A percentile compares a stretch with the other conserved stretches of the same genome.
Conservation (phyloP, 2,888 invertebrate genomes). For the Spisula subtruncata region DNA sequence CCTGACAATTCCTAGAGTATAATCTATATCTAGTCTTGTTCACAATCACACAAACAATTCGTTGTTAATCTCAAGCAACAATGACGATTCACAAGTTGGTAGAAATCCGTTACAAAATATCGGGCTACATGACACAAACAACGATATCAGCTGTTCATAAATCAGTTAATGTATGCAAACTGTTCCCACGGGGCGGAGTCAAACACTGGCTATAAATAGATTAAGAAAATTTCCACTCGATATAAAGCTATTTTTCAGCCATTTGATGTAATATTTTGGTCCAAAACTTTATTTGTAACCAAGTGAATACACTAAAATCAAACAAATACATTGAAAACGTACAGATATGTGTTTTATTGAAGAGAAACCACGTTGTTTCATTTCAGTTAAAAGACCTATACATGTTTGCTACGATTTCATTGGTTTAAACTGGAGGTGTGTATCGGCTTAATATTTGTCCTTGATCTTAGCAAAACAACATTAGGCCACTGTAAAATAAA, state of each 20-base stretch:
- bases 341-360: not conserved
- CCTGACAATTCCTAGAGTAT: not conserved
- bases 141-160: constrained; percentile 58
- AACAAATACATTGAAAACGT: not conserved
- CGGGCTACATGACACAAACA: constrained; percentile 36
- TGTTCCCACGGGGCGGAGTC: constrained; percentile 49
- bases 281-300: not conserved
- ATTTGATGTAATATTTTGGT: not conserved
- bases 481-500: not conserved
- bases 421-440: constrained; percentile 61
- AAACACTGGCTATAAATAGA: constrained; percentile 46
- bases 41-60: not conserved
- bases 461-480: constrained; percentile 32
- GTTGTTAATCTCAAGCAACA: not conserved
- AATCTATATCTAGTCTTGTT: not conserved
- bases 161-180: constrained; percentile 66
- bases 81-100: not conserved
- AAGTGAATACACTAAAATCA: not conserved
- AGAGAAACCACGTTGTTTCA: not conserved
- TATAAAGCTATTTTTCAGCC: not conserved
- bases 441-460: constrained; percentile 25
- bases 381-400: not conserved
- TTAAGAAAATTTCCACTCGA: not conserved
- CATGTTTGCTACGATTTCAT: constrained; percentile 18
- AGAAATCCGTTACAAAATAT: not conserved